phyloP scores from a whole-genome alignment of 2,888 invertebrate genomes.

The Zaprionus lineosus region DNA sequence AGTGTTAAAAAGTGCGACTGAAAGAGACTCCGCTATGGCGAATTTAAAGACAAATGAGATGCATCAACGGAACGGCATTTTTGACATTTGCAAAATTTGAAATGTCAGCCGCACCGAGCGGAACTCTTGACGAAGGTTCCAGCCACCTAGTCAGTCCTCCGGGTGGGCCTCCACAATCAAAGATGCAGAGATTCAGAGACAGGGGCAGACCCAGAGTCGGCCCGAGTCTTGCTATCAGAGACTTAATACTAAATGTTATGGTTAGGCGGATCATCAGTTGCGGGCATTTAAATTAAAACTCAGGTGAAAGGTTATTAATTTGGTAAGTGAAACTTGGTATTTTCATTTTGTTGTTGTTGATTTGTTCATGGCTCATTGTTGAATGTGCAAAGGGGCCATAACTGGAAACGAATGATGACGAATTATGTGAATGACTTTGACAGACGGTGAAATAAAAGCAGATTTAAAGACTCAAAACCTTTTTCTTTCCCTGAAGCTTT shows the following conservation, averaged over 20 bases:
- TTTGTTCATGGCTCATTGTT: constrained; percentile 59
- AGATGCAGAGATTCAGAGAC: no score
- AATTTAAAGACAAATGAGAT: constrained; percentile 70
- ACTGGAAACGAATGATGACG: constrained; percentile 34
- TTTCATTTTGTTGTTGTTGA: constrained; percentile 32
- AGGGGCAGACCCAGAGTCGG: neutral
- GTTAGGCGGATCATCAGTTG: constrained; percentile 53
- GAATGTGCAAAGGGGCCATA: constrained; percentile 40
- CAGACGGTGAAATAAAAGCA: constrained; percentile 45
- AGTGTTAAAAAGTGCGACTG: constrained; percentile 74
- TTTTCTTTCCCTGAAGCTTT: neutral
- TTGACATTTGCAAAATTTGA: constrained; percentile 78
- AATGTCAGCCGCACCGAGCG: constrained; percentile 62
- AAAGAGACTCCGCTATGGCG: constrained; percentile 37
- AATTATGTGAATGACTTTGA: constrained; percentile 33
- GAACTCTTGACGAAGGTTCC: constrained; percentile 69
- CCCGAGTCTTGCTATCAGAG: neutral
- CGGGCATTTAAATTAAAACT: constrained; percentile 72
- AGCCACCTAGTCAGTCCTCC: constrained; percentile 11
- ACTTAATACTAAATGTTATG: constrained; percentile 31
- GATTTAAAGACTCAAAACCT: constrained; percentile 19
- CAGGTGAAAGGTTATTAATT: constrained; percentile 79
- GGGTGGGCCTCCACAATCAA: constrained; percentile 37
- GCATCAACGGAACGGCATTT: constrained; percentile 51
- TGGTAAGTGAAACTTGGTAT: constrained; percentile 57